Base-by-base conservation (phyloP, 2,888 invertebrate genomes). In the Campopleginae sp. region DNA sequence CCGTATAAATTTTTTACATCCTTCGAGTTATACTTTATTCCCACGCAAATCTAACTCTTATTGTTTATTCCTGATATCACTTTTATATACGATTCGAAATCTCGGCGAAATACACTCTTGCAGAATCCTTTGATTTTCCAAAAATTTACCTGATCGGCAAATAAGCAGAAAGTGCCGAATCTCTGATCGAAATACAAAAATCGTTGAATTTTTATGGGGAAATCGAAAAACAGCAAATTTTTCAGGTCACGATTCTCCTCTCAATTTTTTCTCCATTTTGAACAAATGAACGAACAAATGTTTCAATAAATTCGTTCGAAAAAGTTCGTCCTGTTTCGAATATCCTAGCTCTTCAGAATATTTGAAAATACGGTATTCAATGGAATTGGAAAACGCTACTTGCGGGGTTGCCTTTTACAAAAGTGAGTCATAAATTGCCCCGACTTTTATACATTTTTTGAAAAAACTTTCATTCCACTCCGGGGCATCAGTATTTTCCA, bases 41-140 rank as follows among this genome's bases (percentile, higher is more conserved):
- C n/a, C 48, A 70, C 44, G 68, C 27, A 70, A 27, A 70, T 70
- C 1, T 46, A n/a, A 3, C 17, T n/a, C 27, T 46, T 27, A 46
- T 70, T 70, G 27, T 70, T 70, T 46, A 48, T 70, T 46, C 48
- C 23, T 8, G 27, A 70, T 48, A 46, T 33, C 7, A 38, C 70
- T 31, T 70, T 46, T 48, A n/a, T 70, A 44, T 31, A 31, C 44
- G 14, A 68, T 48, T n/a, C n/a, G 8, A 46, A 63, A 38, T 38
- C 38, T 19, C n/a, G 4, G n/a, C n/a, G 33, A n/a, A 63, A 63
- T 63, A 12, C 27, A 14, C 27, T 58, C 27, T 14, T 7, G 23
- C 10, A 58, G 27, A 54, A 19, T 23, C 17, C 10, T 54, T 19
- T 19, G 23, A 3, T 19, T 51, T 10, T 8, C n/a, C 17, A 5